These are phyloP conservation scores for Dinocampus coccinellae DNA, from an alignment of 2,888 invertebrate genomes.

Conservation along the genomic window DNA sequence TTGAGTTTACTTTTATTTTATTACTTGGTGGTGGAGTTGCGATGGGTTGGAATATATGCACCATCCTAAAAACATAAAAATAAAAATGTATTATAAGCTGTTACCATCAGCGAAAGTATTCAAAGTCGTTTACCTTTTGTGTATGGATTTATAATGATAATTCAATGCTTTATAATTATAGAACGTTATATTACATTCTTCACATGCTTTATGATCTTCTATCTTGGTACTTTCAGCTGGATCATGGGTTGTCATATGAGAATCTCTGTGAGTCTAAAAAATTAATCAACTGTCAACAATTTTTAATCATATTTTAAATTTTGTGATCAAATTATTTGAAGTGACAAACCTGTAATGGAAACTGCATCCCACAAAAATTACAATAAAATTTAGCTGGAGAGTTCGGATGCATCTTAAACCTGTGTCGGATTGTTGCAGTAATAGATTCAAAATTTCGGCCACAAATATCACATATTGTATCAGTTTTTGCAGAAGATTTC, in stretches of 20 bases:
- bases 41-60: slow-evolving; percentile 69
- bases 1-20: slow-evolving; percentile 71
- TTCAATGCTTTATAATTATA: slow-evolving; percentile 72
- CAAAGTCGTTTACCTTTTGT: slow-evolving; percentile 67
- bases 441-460: slow-evolving; percentile 73
- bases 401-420: slow-evolving; percentile 76
- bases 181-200: slow-evolving; percentile 74
- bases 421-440: slow-evolving; percentile 77
- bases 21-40: slow-evolving; percentile 72
- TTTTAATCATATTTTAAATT: neutral
- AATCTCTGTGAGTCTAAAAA: slow-evolving; percentile 73
- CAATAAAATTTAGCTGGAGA: slow-evolving; percentile 77
- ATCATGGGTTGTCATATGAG: slow-evolving; percentile 72
- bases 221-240: slow-evolving; percentile 54
- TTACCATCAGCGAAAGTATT: neutral
- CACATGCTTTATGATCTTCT: slow-evolving; percentile 68
- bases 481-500: slow-evolving; percentile 54
- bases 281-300: neutral
- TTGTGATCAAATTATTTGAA: neutral
- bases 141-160: slow-evolving; percentile 72
- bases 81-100: slow-evolving; percentile 2
- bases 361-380: slow-evolving; percentile 78
- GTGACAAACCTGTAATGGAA: slow-evolving; percentile 74
- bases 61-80: slow-evolving; percentile 58
- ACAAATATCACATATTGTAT: slow-evolving; percentile 75